Base-by-base conservation (phyloP, 2,888 invertebrate genomes). In the Macroteleia sp. region DNA sequence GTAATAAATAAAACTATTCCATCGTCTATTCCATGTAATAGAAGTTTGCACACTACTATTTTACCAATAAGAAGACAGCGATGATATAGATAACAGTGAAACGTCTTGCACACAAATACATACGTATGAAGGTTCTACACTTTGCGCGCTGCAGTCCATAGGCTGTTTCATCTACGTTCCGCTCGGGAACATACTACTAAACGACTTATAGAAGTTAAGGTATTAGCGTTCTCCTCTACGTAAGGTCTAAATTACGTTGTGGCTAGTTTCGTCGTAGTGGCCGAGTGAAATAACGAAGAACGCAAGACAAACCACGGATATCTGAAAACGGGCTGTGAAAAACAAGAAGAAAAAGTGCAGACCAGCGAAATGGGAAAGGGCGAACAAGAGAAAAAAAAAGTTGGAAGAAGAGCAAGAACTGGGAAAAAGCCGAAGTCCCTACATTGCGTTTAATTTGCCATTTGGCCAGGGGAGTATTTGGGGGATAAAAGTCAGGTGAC, bases 121-220 rank as follows among this genome's bases (percentile, higher is more conserved):
- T 57, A 57, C 36, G 36, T 50, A 56, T 39, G 57, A 39, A 19
- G 19, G 42, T 34, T 59, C 46, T 48, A 62, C 56, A 71, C 44
- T 61, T 50, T 34, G 28, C 44, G 9, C 17, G n/a, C n/a, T n/a
- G n/a, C 14, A 17, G 64, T 73, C 64, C 73, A 30, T 42, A 50
- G 64, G 56, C 64, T 64, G 64, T 73, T 62, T 57, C 54, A 54
- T 64, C 57, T 64, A 57, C 73, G 62, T 73, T 74, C 50, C 34
- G 64, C 73, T 48, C 50, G 73, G 67, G 54, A 74, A 25, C 66
- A 14, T 25, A 59, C 66, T 32, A 28, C 66, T 66, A 66, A 66
- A 64, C 59, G 59, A 57, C 74, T 74, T 74, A 74, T 74, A 59
- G 74, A 74, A 64, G 74, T 74, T 74, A 66, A 74, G 66, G 59